These are phyloP conservation scores for Hirtodrosophila trivittata DNA, from an alignment of 2,888 invertebrate genomes.

Conservation along the genomic window DNA sequence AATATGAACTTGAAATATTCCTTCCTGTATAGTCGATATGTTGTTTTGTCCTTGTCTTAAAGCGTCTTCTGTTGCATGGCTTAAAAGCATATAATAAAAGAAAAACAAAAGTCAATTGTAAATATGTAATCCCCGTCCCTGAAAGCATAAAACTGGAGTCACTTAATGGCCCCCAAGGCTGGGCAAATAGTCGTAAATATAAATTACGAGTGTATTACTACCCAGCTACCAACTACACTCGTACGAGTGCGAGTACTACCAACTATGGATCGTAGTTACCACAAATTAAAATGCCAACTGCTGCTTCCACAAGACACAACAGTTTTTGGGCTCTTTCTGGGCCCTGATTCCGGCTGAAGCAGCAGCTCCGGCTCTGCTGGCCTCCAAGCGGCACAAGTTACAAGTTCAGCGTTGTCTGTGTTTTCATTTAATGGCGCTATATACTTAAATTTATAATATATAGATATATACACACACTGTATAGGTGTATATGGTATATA, in stretches of 20 bases:
- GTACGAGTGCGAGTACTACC: neutral
- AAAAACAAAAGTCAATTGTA: conserved; percentile 65
- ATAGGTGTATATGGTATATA: conserved; percentile 20
- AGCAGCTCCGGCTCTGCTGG: conserved; percentile 27
- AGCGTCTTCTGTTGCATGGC: conserved; percentile 30
- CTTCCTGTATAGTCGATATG: conserved; percentile 5
- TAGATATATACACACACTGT: conserved; percentile 12
- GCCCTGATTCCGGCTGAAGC: conserved; percentile 3
- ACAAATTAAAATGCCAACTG: conserved; percentile 55
- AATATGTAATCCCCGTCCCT: conserved; percentile 65
- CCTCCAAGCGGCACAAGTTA: conserved; percentile 64
- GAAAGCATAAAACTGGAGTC: conserved; percentile 66
- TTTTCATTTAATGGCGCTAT: conserved; percentile 46
- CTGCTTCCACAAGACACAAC: conserved; percentile 25
- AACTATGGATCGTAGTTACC: conserved; percentile 53
- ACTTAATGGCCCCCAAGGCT: conserved; percentile 75
- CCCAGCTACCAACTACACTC: conserved; percentile 2
- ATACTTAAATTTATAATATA: conserved; percentile 24
- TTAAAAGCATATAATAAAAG: conserved; percentile 28
- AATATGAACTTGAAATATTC: neutral
- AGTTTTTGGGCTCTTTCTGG: conserved; percentile 15
- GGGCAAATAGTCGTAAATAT: conserved; percentile 54
- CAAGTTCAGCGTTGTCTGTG: conserved; percentile 47
- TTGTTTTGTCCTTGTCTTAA: conserved; percentile 7
- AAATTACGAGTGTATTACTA: conserved; percentile 64